These are phyloP conservation scores for Acanthis flammea DNA, from an alignment of 2,797 vertebrate species.

Conservation along the genomic window DNA sequence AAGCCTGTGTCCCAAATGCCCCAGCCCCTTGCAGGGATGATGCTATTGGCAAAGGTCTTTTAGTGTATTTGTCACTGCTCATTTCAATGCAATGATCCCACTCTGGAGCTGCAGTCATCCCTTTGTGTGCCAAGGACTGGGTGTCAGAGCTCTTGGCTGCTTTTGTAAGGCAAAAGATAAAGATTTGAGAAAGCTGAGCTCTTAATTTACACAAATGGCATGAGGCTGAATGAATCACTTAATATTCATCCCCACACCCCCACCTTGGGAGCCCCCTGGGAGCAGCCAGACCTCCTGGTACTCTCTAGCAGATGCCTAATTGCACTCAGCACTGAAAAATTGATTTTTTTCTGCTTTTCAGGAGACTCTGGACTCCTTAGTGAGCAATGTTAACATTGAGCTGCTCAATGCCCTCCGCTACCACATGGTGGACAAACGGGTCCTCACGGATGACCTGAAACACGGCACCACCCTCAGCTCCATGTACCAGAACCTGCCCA, in stretches of 20 bases:
- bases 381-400: conserved; percentile 98
- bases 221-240: background rate
- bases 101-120: background rate
- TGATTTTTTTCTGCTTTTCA: conserved; percentile 56
- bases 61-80: background rate
- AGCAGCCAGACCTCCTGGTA: background rate
- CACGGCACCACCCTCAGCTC: conserved; percentile 86
- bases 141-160: background rate
- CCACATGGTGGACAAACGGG: conserved; percentile 91
- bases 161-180: background rate
- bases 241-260: too few species aligned
- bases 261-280: background rate
- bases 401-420: conserved; percentile 95
- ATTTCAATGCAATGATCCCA: background rate
- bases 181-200: background rate
- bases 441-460: conserved; percentile 91
- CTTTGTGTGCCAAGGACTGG: background rate
- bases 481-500: conserved; percentile 94
- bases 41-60: background rate
- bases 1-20: background rate
- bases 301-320: too few species aligned
- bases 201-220: background rate
- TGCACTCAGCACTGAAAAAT: background rate
- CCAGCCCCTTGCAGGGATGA: background rate
- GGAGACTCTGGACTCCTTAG: conserved; percentile 96